Evolutionary conservation across 2,797 vertebrate species (phyloP), one percentile per base, ranked within the genome.

Genomic region (Coranthus polyacanthus): DNA sequence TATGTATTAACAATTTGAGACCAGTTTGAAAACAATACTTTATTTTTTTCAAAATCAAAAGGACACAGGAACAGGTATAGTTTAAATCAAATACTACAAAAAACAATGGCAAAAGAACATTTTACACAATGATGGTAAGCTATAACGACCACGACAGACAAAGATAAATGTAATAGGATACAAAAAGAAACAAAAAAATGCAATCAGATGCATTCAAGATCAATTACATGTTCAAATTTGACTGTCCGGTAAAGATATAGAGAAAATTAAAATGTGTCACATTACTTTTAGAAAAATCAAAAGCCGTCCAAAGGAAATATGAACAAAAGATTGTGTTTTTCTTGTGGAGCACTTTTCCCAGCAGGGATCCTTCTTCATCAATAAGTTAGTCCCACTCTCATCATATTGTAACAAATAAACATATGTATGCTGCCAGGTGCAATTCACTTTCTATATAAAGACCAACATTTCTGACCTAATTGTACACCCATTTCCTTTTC

Each of bases 21-120:
- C n/a, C 16, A 65, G 42, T 90, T 61, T 68, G 59, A 82, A 86
- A 90, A 81, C 72, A 82, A 78, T 17, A 12, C n/a, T 91, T 90
- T 83, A 88, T 88, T 92, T 79, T 18, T 4, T 69, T 80, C 13
- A 56, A n/a, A 82, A 75, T 60, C 47, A 80, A 85, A 56, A 80
- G 15, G 50, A 74, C 75, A 76, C 41, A 55, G 34, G 42, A 69
- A 46, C 5, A n/a, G 2, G 52, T 8, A 37, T 15, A 55, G n/a
- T 5, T 55, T 20, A 78, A 77, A 56, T 65, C 18, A 54, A 34
- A 65, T 62, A 41, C 22, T 65, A 64, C 46, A 70, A 79, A 75
- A 81, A 20, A 79, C 60, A 56, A 6, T 41, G 62, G 75, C 57
- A 77, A 55, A 85, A 68, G 78, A 80, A 82, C 20, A 77, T 55